Base-by-base conservation (phyloP, 2,113 vertebrate genomes). In the Lucifuga dentata region DNA sequence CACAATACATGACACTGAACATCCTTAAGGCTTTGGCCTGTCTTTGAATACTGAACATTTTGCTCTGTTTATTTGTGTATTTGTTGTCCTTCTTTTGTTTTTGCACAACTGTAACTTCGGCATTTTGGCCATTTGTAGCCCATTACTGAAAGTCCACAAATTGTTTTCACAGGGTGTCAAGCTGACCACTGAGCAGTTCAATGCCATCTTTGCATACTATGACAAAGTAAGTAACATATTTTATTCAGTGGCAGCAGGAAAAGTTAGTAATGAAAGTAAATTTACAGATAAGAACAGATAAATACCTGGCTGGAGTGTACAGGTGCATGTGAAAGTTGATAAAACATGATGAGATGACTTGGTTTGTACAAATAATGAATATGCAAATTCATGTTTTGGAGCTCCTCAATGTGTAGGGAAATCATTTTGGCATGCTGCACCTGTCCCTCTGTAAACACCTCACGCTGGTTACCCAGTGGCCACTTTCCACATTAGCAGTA, bases 191-290 rank as follows among this genome's bases (percentile, higher is more conserved):
- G 95, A 98, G 3, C 94, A 98, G 88, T 99, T 98, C 93, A 97
- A 96, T 0, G 94, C 94, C 51, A 98, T 99, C 89, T 99, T 99
- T 35, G 88, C 93, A 11, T 98, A 91, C 87, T 98, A 99, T 0
- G 97, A 99, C 91, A 98, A 98, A 96, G 97, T 98, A 84, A 59
- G 81, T 38, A 24, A 36, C 17, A 29, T n/a, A n/a, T 9, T 60
- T 58, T 44, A 16, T 41, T 68, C 12, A 29, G 26, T 7, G n/a
- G n/a, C 26, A 5, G 7, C 26, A 3, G 7, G 26, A 7, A 3
- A 33, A 35, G 3, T 10, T 38, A 9, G 32, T 16, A 15, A 44
- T n/a, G 24, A 32, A 49, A 17, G 38, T n/a, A n/a, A n/a, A n/a
- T 5, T 29, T 29, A 29, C 3, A 29, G 26, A 29, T n/a, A n/a